phyloP scores from a whole-genome alignment of 2,113 vertebrate genomes.

The Tachycineta bicolor region DNA sequence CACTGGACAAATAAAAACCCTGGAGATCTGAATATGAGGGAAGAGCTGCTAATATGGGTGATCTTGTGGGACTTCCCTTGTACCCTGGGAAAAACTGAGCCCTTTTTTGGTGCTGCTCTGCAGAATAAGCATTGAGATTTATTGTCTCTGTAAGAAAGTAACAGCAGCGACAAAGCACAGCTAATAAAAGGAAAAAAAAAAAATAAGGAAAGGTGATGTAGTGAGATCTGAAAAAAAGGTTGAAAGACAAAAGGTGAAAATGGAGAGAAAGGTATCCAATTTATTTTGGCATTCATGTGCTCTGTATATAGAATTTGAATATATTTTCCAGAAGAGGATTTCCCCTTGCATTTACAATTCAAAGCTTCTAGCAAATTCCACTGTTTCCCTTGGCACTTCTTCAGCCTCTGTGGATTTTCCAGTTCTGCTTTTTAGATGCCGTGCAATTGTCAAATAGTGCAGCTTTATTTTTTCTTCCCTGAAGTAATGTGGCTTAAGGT shows the following conservation, averaged over 20 bases:
- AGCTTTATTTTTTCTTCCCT: neutral
- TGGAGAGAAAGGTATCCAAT: neutral
- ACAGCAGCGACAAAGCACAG: neutral
- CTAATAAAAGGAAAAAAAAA: neutral
- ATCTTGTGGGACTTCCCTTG: neutral
- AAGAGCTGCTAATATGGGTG: neutral
- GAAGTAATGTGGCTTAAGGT: neutral
- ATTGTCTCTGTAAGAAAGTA: neutral
- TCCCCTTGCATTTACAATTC: constrained; percentile 63
- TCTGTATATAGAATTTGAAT: constrained; percentile 23
- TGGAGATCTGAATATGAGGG: neutral
- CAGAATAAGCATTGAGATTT: neutral
- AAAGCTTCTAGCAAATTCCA: constrained; percentile 64
- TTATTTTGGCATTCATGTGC: neutral
- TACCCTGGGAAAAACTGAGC: rapidly evolving
- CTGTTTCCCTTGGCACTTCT: constrained; percentile 54
- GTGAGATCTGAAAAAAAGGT: neutral
- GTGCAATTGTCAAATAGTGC: neutral
- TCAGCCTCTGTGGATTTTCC: constrained; percentile 56
- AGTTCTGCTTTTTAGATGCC: constrained; percentile 32
- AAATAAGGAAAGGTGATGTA: neutral
- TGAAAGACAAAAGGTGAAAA: constrained; percentile 3
- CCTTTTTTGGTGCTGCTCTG: neutral
- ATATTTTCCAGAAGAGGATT: constrained; percentile 60
- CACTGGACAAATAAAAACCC: neutral